Conservation (phyloP, 2,888 invertebrate genomes). For the Athalia cordata region DNA sequence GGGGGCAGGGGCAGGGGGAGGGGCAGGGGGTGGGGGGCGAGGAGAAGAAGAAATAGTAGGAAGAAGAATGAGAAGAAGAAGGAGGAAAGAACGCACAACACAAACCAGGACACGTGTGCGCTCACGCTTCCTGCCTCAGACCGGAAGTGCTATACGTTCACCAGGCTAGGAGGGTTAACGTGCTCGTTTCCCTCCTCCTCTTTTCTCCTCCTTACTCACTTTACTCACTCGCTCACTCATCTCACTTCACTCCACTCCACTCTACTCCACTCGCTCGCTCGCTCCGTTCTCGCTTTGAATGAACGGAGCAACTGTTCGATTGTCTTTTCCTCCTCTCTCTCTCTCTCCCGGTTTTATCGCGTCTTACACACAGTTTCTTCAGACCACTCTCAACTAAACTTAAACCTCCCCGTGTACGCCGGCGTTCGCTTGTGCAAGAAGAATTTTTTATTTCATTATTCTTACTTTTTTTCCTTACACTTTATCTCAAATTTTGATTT, state of each 20-base stretch:
- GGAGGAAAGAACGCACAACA: constrained; percentile 34
- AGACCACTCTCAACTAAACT: background rate
- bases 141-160: constrained; percentile 41
- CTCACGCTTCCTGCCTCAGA: constrained; percentile 39
- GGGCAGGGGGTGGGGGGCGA: constrained; percentile 21
- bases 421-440: background rate
- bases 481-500: background rate
- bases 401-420: too few species aligned
- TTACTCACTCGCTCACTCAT: background rate
- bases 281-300: constrained; percentile 21
- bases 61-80: constrained; percentile 36
- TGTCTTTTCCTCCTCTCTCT: constrained; percentile 41
- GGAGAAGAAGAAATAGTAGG: constrained; percentile 19
- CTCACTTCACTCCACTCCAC: background rate
- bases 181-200: constrained; percentile 7
- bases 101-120: constrained; percentile 45
- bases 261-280: background rate
- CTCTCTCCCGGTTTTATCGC: background rate
- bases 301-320: constrained; percentile 38
- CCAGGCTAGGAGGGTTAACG: constrained; percentile 40
- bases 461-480: background rate
- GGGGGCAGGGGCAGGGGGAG: constrained; percentile 17
- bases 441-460: background rate
- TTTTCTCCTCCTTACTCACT: background rate
- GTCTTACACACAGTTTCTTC: background rate